These are phyloP conservation scores for Notothenia coriiceps DNA, from an alignment of 2,113 vertebrate genomes.

Conservation along the genomic window DNA sequence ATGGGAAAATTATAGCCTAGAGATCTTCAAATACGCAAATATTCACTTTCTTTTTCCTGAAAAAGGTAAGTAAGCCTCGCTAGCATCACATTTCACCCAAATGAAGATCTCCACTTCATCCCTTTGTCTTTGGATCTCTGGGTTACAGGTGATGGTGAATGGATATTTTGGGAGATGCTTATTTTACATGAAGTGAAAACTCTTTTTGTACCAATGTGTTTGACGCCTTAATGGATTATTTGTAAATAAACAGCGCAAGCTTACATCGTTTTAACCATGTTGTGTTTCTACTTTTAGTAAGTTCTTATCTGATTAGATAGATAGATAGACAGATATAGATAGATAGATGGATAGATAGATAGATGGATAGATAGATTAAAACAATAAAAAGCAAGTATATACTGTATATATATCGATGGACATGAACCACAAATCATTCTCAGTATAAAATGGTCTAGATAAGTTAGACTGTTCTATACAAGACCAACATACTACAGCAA, in stretches of 20 bases:
- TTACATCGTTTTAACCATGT: neutral
- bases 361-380: too few species aligned
- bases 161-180: neutral
- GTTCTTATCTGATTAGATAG: neutral
- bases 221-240: neutral
- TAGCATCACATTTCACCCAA: neutral
- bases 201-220: neutral
- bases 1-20: neutral
- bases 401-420: too few species aligned
- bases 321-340: too few species aligned
- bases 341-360: too few species aligned
- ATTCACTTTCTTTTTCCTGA: neutral
- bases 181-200: neutral
- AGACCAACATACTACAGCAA: too few species aligned
- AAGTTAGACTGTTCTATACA: too few species aligned
- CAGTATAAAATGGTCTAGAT: too few species aligned
- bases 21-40: neutral
- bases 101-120: neutral
- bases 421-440: too few species aligned
- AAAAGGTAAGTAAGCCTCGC: neutral
- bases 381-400: too few species aligned
- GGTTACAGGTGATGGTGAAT: neutral
- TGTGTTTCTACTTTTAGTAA: neutral
- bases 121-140: conserved; percentile 2
- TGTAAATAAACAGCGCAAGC: neutral